Percentiles rank a stretch among this genome's conserved stretches.
These are phyloP conservation scores for Diadumene lineata DNA, from an alignment of 92 coral and sea anemone genomes.

Conservation along the genomic window DNA sequence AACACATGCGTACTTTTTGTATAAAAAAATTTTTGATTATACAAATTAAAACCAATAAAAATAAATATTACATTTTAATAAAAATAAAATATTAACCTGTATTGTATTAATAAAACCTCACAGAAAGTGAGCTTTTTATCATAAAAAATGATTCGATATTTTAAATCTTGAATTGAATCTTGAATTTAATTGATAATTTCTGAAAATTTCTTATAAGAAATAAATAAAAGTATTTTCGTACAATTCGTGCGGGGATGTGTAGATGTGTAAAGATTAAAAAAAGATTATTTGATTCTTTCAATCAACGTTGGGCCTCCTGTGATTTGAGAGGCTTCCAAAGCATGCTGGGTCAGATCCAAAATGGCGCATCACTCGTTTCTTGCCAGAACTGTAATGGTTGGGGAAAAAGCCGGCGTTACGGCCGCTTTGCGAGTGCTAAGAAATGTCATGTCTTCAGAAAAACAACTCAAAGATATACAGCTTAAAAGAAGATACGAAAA, in stretches of 20 bases:
- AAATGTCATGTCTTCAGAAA: slow-evolving; percentile 76
- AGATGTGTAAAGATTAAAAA: too few species aligned
- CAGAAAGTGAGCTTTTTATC: too few species aligned
- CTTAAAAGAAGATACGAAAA: slow-evolving; percentile 88
- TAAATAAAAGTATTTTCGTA: too few species aligned
- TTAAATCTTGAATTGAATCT: too few species aligned
- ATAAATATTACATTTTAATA: too few species aligned
- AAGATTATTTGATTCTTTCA: not conserved
- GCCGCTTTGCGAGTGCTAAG: slow-evolving; percentile 72
- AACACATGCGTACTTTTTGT: not conserved
- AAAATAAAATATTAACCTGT: too few species aligned
- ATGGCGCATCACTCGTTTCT: slow-evolving; percentile 97
- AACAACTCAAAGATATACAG: slow-evolving; percentile 83
- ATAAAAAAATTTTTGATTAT: not conserved
- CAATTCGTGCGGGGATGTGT: too few species aligned
- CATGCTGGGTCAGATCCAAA: slow-evolving; percentile 46
- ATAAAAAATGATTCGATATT: too few species aligned
- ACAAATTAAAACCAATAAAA: too few species aligned
- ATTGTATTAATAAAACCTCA: too few species aligned
- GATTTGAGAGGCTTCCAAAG: slow-evolving; percentile 1
- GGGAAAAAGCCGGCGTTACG: slow-evolving; percentile 62
- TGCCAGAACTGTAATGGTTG: slow-evolving; percentile 86
- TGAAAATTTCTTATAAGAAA: too few species aligned
- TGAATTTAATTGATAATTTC: too few species aligned
- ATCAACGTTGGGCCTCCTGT: slow-evolving; percentile 23